Evolutionary conservation across 2,797 vertebrate genomes (phyloP).

Genomic region (Mormyrops boulengeri): DNA sequence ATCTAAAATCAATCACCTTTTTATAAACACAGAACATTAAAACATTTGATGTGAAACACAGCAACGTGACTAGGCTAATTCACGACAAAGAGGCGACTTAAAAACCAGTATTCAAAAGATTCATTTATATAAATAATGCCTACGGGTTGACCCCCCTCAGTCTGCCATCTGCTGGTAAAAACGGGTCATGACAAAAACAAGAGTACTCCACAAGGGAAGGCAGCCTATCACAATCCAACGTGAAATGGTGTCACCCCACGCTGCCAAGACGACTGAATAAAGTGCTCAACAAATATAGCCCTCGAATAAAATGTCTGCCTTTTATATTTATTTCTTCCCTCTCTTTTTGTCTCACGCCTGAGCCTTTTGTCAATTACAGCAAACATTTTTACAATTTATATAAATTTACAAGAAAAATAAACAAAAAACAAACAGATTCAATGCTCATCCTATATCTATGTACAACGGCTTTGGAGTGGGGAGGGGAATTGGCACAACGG

Average conservation of each 20-base stretch:
- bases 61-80: not conserved
- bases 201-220: not conserved
- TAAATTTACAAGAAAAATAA: not conserved
- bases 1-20: not conserved
- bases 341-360: not conserved
- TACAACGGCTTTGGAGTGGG: not conserved
- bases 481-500: not conserved
- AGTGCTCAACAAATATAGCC: not conserved
- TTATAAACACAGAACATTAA: not conserved
- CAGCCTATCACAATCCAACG: not conserved
- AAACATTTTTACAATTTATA: not conserved
- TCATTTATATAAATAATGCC: slow-evolving; percentile 7
- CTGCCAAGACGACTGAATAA: not conserved
- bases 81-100: too few relatives aligned
- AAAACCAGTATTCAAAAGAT: not conserved
- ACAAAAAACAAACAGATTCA: not conserved
- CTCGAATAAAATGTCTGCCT: not conserved
- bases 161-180: slow-evolving; percentile 21
- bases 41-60: not conserved
- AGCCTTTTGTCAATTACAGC: not conserved
- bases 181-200: slow-evolving; percentile 19
- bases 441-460: not conserved
- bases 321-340: not conserved
- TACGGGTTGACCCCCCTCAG: not conserved
- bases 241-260: not conserved